Evolutionary conservation across 1,140 invertebrate species (phyloP).

Genomic region (Heterodera carotae): DNA sequence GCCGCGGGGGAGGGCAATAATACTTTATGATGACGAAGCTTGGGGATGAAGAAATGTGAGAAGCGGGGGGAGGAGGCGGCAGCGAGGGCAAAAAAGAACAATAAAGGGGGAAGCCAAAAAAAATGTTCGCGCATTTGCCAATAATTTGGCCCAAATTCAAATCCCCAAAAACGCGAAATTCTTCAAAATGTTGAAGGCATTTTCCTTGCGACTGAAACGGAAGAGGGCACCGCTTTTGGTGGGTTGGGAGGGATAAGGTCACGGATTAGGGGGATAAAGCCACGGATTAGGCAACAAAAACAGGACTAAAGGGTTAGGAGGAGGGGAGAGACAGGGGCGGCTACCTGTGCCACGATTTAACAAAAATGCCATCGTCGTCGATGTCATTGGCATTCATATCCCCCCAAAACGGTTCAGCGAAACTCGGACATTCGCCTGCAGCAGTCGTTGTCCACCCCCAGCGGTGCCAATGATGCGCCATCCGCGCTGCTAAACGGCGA

Average conservation of each 20-base stretch:
- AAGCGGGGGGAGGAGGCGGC: background rate
- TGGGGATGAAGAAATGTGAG: background rate
- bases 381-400: background rate
- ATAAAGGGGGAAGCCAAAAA: background rate
- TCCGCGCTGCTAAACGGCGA: slow-evolving; percentile 5
- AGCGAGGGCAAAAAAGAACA: background rate
- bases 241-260: too few relatives aligned
- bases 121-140: background rate
- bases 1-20: too few relatives aligned
- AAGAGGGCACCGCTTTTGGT: slow-evolving; percentile 14
- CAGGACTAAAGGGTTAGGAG: too few relatives aligned
- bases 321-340: background rate
- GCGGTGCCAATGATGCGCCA: slow-evolving; percentile 38
- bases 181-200: slow-evolving; percentile 14
- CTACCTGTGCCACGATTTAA: background rate
- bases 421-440: slow-evolving; percentile 51
- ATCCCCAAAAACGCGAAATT: background rate
- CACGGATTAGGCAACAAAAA: too few relatives aligned
- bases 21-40: background rate
- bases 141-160: background rate
- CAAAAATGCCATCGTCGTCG: slow-evolving; percentile 19
- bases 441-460: slow-evolving; percentile 61
- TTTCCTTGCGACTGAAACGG: slow-evolving; percentile 12
- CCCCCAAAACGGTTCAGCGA: slow-evolving; percentile 32
- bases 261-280: too few relatives aligned